Conservation (phyloP, 1,140 invertebrate species). For the Dryas iulia region DNA sequence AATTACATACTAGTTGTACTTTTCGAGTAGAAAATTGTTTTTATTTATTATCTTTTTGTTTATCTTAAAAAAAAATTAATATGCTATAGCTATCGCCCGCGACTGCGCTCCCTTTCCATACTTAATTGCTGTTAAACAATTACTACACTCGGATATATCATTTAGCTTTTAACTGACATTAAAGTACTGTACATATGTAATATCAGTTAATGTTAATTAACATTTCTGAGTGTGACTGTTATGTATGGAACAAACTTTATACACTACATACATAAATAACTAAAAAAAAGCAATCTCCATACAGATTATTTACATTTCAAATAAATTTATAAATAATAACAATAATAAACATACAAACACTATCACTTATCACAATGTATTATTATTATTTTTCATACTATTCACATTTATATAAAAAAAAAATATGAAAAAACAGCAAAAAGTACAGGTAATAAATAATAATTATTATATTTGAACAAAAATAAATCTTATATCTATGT, state of each 20-base stretch:
- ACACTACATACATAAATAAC: background rate
- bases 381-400: conserved; percentile 12
- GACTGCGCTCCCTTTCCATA: background rate
- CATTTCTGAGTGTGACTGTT: background rate
- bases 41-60: background rate
- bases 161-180: no score
- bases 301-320: background rate
- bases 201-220: background rate
- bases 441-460: background rate
- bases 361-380: conserved; percentile 14
- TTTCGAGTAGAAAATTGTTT: conserved; percentile 16
- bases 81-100: background rate
- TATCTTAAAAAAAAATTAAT: background rate
- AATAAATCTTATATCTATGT: conserved; percentile 5
- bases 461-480: background rate
- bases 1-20: conserved; percentile 26
- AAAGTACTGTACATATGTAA: no score
- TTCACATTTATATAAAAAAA: conserved; percentile 5
- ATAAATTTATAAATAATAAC: background rate
- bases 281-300: background rate
- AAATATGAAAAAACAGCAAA: background rate
- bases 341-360: background rate
- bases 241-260: background rate
- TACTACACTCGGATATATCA: background rate
- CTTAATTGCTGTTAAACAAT: background rate